phyloP scores from a whole-genome alignment of 2,797 vertebrate genomes.

The Sebastes minor region DNA sequence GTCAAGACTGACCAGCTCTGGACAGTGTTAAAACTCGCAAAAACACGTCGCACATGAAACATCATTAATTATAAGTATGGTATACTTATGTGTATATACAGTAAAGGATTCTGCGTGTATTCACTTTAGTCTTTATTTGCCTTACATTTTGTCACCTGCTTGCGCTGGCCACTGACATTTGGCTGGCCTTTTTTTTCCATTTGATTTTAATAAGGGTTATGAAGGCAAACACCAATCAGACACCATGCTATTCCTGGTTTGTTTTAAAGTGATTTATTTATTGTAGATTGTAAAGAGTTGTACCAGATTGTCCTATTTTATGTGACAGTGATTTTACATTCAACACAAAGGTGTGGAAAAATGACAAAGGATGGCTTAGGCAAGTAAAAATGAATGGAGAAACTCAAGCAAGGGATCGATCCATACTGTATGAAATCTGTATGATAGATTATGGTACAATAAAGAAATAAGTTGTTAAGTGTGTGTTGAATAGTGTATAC shows the following conservation, averaged over 20 bases:
- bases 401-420: constrained; percentile 64
- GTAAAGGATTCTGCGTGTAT: constrained; percentile 52
- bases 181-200: constrained; percentile 18
- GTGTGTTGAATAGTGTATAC: not conserved
- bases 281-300: constrained; percentile 60
- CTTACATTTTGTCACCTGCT: constrained; percentile 50
- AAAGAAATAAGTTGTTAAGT: constrained; percentile 52
- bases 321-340: constrained; percentile 54
- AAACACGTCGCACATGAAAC: constrained; percentile 33
- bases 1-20: not conserved
- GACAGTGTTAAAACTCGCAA: constrained; percentile 36
- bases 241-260: constrained; percentile 52
- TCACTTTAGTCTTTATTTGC: constrained; percentile 58
- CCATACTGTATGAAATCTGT: constrained; percentile 62
- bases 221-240: constrained; percentile 34
- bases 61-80: constrained; percentile 32
- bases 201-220: constrained; percentile 20
- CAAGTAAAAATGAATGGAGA: constrained; percentile 36
- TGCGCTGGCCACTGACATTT: constrained; percentile 35
- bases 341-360: constrained; percentile 18
- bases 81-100: constrained; percentile 60
- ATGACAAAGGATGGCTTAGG: constrained; percentile 48
- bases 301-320: constrained; percentile 48
- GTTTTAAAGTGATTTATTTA: constrained; percentile 73
- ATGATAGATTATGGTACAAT: constrained; percentile 70